Percentiles rank a stretch among this genome's conserved stretches.
phyloP scores from a whole-genome alignment of 30 jellyfish, hydroid and myxozoan genomes.

The Nemopilema nomurai region DNA sequence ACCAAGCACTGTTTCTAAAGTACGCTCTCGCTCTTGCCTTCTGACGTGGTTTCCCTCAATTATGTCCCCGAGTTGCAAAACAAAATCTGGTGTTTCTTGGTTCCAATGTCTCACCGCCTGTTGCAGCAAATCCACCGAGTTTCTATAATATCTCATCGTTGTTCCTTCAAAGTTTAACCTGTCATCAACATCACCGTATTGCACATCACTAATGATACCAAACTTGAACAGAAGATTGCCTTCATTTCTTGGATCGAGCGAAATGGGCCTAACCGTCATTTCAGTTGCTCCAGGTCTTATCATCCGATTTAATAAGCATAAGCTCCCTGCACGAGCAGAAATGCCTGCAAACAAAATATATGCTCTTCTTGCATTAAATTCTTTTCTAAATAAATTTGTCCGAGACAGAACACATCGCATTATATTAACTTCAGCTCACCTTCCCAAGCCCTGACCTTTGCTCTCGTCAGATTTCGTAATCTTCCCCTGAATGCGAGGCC shows the following conservation, averaged over 20 bases:
- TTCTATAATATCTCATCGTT: constrained; percentile 68
- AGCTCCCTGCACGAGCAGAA: not conserved
- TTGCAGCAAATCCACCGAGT: constrained; percentile 58
- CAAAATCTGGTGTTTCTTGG: constrained; percentile 62
- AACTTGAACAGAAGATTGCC: constrained; percentile 37
- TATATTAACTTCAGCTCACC: not conserved
- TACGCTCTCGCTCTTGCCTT: constrained; percentile 30
- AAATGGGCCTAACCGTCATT: not conserved
- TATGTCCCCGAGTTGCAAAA: constrained; percentile 86
- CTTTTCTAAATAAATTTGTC: not conserved
- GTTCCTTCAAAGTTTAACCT: constrained; percentile 59
- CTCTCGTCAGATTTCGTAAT: not conserved
- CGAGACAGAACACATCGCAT: not conserved
- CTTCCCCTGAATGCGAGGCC: not conserved
- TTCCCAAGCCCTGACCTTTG: not conserved
- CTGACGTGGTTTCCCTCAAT: constrained; percentile 80
- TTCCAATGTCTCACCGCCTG: constrained; percentile 77
- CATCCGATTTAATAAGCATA: not conserved
- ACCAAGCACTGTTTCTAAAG: constrained; percentile 35
- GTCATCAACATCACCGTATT: constrained; percentile 77
- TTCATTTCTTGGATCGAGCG: not conserved
- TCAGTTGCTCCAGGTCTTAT: not conserved
- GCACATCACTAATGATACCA: constrained; percentile 91
- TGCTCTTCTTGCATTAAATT: not conserved
- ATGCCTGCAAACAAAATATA: not conserved